These are phyloP conservation scores for Galaxias olidus DNA, from an alignment of 2,797 vertebrate genomes.

Conservation along the genomic window DNA sequence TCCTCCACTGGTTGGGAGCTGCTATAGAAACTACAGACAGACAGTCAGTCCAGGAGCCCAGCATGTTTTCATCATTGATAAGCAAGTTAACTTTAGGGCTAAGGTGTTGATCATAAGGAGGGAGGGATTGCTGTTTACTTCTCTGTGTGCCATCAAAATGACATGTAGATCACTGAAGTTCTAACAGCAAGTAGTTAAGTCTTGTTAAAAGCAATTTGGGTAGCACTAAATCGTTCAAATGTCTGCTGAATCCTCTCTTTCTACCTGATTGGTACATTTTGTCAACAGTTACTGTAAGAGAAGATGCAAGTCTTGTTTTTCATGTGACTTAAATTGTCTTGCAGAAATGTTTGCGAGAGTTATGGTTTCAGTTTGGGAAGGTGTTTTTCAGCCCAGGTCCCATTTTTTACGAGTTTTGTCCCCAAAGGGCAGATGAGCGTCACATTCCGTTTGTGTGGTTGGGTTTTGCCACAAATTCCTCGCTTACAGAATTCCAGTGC, in stretches of 20 bases:
- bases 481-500: constrained; percentile 50
- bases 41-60: constrained; percentile 24
- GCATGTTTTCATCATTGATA: constrained; percentile 23
- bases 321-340: constrained; percentile 54
- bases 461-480: constrained; percentile 36
- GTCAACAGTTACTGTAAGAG: constrained; percentile 12
- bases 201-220: too few relatives aligned
- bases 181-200: too few relatives aligned
- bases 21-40: constrained; percentile 28
- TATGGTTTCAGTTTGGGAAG: constrained; percentile 21
- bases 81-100: constrained; percentile 17
- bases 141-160: constrained; percentile 60
- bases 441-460: constrained; percentile 68
- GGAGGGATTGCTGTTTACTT: constrained; percentile 35
- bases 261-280: constrained; percentile 3
- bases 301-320: constrained; percentile 27
- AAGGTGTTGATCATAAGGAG: constrained; percentile 32
- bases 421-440: constrained; percentile 39
- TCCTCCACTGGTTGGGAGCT: constrained; percentile 54
- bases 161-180: not conserved
- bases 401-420: constrained; percentile 28
- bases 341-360: constrained; percentile 26
- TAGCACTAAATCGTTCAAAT: too few relatives aligned
- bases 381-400: constrained; percentile 21
- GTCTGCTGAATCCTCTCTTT: too few relatives aligned